phyloP scores from a whole-genome alignment of 2,888 invertebrate species.

The Dasypolia templi region DNA sequence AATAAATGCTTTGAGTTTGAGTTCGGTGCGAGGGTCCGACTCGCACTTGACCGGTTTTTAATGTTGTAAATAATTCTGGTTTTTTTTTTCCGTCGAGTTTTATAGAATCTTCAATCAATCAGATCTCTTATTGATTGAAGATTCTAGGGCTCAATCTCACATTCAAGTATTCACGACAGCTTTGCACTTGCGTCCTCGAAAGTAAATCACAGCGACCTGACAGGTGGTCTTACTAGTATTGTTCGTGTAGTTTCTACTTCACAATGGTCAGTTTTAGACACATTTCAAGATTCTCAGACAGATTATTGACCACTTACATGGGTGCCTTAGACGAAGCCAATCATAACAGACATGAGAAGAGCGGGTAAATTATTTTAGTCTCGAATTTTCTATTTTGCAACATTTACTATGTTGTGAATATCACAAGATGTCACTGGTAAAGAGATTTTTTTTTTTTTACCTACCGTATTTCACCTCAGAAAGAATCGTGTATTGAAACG shows the following conservation, averaged over 20 bases:
- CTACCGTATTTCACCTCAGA: too few species aligned
- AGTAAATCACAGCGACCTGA: slow-evolving; percentile 45
- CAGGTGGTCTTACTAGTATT: slow-evolving; percentile 20
- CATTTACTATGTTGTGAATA: background rate
- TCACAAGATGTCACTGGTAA: background rate
- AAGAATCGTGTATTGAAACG: background rate
- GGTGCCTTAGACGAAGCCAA: background rate
- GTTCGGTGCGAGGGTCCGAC: too few species aligned
- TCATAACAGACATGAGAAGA: background rate
- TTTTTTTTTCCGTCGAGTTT: slow-evolving; percentile 1
- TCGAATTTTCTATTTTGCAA: background rate
- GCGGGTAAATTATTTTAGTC: background rate
- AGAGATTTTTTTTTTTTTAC: background rate
- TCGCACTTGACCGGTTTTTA: too few species aligned
- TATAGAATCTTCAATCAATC: background rate
- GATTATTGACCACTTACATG: slow-evolving; percentile 13
- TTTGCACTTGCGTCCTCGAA: slow-evolving; percentile 29
- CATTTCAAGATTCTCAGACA: slow-evolving; percentile 12
- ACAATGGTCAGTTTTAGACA: slow-evolving; percentile 23
- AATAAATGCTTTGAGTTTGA: too few species aligned
- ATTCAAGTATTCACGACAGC: slow-evolving; percentile 10
- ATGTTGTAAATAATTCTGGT: slow-evolving; percentile 11
- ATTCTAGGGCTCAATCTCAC: background rate
- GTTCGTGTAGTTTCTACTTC: slow-evolving; percentile 3
- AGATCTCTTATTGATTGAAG: too few species aligned